Evolutionary conservation across 1,140 invertebrate genomes (phyloP), one percentile per base, ranked within the genome.

Genomic region (Philotrypesis tridentata): DNA sequence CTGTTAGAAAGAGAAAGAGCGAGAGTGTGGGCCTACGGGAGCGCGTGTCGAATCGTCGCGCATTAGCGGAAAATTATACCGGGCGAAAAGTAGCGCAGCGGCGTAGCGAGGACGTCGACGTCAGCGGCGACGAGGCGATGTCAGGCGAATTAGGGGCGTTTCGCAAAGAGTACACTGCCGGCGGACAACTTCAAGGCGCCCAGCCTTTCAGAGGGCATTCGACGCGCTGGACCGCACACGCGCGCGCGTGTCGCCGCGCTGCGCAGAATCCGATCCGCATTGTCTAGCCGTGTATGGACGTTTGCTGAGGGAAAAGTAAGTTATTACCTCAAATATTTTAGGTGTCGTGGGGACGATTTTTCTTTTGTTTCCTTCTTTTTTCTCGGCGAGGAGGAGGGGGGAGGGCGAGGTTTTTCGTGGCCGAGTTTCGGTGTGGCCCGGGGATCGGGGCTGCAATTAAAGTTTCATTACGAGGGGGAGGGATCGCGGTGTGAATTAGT

Each of bases 241-340:
- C 33, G 33, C 33, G 63, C 23, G 63, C 63, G 6, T 61, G n/a
- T n/a, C n/a, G n/a, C n/a, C n/a, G n/a, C n/a, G n/a, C n/a, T n/a
- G n/a, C n/a, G n/a, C n/a, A n/a, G n/a, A n/a, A n/a, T n/a, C n/a
- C n/a, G n/a, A n/a, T n/a, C n/a, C n/a, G n/a, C 55, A 61, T 23
- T 21, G 14, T 11, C 12, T 27, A 6, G 14, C n/a, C n/a, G n/a
- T n/a, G n/a, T n/a, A 60, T 60, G 3, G n/a, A 60, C 55, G 14
- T 65, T 27, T 65, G 27, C 17, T 14, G 67, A 27, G n/a, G 74
- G 33, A 48, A 33, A 55, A 67, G 17, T 71, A 67, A 79, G 43
- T 79, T 79, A 79, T 79, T 79, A 27, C 67, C 43, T 25, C 33
- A 79, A 79, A 79, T 79, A 79, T 79, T 79, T 79, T 71, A 71